Conservation (phyloP, 2,888 invertebrate genomes). For the Lepas anatifera region DNA sequence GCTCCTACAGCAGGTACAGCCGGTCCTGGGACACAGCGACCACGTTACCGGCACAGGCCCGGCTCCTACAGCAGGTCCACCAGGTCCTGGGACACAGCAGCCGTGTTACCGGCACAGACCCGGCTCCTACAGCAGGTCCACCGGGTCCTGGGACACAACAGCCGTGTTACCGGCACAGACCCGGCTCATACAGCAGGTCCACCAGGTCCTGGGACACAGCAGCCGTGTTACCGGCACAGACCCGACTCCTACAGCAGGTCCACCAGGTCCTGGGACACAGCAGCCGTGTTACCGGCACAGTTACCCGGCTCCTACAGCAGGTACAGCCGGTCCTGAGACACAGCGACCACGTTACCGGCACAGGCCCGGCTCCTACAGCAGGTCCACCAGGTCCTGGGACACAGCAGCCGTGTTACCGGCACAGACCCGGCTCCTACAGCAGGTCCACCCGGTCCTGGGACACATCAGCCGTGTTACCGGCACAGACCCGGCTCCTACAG, state of each 20-base stretch:
- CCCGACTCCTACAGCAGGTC: constrained; percentile 21
- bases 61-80: no score
- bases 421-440: no score
- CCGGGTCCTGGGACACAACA: constrained; percentile 71
- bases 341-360: constrained; percentile 33
- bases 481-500: no score
- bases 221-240: constrained; percentile 22
- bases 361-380: no score
- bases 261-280: constrained; percentile 24
- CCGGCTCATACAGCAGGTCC: constrained; percentile 9
- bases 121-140: constrained; percentile 66
- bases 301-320: no score
- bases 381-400: no score
- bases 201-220: constrained; percentile 23
- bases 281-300: constrained; percentile 41
- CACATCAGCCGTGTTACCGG: no score
- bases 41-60: no score
- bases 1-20: no score
- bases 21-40: no score
- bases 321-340: constrained; percentile 52
- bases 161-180: constrained; percentile 44
- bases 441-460: no score
- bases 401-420: no score
- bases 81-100: constrained; percentile 57
- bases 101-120: constrained; percentile 64